phyloP scores from a whole-genome alignment of 2,113 vertebrate genomes.

The Mellivora capensis region DNA sequence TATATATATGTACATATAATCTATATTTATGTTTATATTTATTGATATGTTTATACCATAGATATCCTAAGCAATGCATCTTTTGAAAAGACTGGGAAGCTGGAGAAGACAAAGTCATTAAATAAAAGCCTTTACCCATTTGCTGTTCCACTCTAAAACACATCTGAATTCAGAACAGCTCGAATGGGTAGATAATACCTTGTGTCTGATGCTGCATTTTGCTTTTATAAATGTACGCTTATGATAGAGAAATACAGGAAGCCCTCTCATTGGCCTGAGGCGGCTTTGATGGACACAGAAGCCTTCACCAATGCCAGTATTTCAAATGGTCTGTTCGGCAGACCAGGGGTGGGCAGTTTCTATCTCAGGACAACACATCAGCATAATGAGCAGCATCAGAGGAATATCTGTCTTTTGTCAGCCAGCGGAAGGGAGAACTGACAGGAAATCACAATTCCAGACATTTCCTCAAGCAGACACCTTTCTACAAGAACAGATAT shows the following conservation, averaged over 20 bases:
- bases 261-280: not conserved
- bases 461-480: not conserved
- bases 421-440: not conserved
- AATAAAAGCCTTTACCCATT: not conserved
- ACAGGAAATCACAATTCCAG: not conserved
- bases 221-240: not conserved
- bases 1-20: not conserved
- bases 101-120: not conserved
- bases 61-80: no score
- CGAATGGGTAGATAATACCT: not conserved
- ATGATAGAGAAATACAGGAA: not conserved
- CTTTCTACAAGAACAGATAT: not conserved
- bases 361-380: not conserved
- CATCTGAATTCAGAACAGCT: not conserved
- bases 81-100: not conserved
- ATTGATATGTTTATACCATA: not conserved
- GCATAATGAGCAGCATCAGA: not conserved
- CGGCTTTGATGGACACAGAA: no score
- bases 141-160: not conserved
- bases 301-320: accelerated
- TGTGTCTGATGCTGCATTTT: not conserved
- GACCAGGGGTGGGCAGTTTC: not conserved
- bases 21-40: not conserved
- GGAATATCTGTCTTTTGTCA: not conserved
- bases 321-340: not conserved